Evolutionary conservation across 64 coral and sea anemone genomes (phyloP).

Genomic region (Cladopsammia gracilis): DNA sequence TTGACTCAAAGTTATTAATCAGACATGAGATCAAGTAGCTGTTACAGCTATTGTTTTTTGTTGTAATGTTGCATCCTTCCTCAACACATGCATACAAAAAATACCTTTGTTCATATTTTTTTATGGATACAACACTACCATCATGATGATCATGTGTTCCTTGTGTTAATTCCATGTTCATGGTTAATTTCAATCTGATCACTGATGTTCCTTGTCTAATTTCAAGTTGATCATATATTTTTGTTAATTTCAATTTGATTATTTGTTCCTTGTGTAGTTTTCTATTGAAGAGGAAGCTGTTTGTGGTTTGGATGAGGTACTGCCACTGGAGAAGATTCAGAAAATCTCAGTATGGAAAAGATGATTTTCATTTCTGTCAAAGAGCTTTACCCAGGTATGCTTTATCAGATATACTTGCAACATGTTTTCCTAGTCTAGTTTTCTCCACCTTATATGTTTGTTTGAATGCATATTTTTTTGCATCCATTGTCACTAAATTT

Average conservation of each 20-base stretch:
- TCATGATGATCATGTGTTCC: too few species aligned
- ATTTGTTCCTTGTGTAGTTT: constrained; percentile 20
- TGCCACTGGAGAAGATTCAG: constrained; percentile 75
- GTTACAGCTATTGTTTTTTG: too few species aligned
- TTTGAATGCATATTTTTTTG: too few species aligned
- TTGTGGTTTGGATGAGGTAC: constrained; percentile 53
- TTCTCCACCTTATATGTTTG: too few species aligned
- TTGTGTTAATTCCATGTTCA: too few species aligned
- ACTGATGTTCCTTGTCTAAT: not conserved
- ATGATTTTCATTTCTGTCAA: constrained; percentile 72
- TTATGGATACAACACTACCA: too few species aligned
- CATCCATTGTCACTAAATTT: too few species aligned
- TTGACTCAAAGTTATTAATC: too few species aligned
- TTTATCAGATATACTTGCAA: constrained; percentile 70
- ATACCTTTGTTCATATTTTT: too few species aligned
- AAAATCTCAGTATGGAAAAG: constrained; percentile 71
- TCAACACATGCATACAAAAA: too few species aligned
- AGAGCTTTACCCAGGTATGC: constrained; percentile 81
- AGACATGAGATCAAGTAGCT: too few species aligned
- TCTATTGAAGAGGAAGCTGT: constrained; percentile 57
- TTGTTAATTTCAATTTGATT: not conserved
- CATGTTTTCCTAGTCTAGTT: not conserved
- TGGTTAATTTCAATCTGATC: not conserved
- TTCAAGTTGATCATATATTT: not conserved
- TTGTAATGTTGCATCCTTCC: too few species aligned